Conservation (phyloP, 2,113 vertebrate species). For the Pelecanoides urinatrix region DNA sequence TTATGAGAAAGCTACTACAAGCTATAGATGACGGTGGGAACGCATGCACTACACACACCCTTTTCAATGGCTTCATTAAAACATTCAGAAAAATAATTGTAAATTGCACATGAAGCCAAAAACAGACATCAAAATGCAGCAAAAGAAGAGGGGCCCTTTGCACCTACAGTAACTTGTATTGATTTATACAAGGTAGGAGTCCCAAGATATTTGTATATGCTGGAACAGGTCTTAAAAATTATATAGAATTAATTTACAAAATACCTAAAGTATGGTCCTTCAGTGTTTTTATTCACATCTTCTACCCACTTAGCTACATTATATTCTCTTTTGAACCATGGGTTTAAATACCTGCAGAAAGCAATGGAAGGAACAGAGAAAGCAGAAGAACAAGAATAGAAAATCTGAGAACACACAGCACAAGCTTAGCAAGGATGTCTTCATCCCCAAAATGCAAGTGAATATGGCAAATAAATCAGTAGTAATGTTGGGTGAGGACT, state of each 20-base stretch:
- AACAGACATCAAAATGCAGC: conserved; percentile 74
- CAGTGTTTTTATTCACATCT: conserved; percentile 99
- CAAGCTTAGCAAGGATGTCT: conserved; percentile 87
- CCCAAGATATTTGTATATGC: conserved; percentile 70
- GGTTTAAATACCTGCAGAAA: conserved; percentile 99
- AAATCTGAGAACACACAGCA: conserved; percentile 93
- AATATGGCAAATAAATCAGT: conserved; percentile 71
- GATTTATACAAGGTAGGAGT: conserved; percentile 74
- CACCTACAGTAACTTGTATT: conserved; percentile 76
- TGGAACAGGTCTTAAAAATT: conserved; percentile 73
- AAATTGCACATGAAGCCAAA: conserved; percentile 71
- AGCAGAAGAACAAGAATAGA: conserved; percentile 86
- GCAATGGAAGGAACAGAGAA: conserved; percentile 90
- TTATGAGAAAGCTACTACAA: conserved; percentile 79
- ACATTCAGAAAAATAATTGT: conserved; percentile 71
- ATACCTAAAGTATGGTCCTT: conserved; percentile 99
- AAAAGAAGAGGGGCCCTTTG: conserved; percentile 72
- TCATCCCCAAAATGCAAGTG: conserved; percentile 84
- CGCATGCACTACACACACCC: conserved; percentile 76
- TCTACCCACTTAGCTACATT: conserved; percentile 99
- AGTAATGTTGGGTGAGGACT: conserved; percentile 70
- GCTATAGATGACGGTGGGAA: conserved; percentile 73
- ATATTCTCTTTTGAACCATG: conserved; percentile 98
- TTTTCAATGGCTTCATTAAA: conserved; percentile 75
- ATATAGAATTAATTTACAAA: conserved; percentile 84